These are phyloP conservation scores for Drosophila littoralis DNA, from an alignment of 1,140 invertebrate genomes.

Conservation along the genomic window DNA sequence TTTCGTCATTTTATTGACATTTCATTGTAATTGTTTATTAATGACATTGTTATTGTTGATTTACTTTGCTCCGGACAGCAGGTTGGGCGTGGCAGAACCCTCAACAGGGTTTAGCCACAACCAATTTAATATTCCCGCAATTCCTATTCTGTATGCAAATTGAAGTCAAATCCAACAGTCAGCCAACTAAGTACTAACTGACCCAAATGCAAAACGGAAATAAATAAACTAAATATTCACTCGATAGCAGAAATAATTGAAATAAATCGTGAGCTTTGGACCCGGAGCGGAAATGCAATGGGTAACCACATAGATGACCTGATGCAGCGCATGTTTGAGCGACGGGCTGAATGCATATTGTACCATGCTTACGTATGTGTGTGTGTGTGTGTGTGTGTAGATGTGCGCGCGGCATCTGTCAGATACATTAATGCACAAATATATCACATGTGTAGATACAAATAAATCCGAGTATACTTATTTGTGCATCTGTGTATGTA, in stretches of 20 bases:
- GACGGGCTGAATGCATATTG: not conserved
- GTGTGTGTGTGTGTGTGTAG: conserved; percentile 8
- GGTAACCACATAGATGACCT: conserved; percentile 30
- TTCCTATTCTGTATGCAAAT: not conserved
- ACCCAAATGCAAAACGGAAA: conserved; percentile 51
- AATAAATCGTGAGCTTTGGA: conserved; percentile 47
- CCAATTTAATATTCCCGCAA: not conserved
- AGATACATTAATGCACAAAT: conserved; percentile 16
- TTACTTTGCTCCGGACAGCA: conserved; percentile 42
- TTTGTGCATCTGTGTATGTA: conserved; percentile 4
- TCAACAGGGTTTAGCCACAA: not conserved
- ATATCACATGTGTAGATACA: conserved; percentile 18
- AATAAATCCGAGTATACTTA: conserved; percentile 7
- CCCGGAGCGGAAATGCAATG: conserved; percentile 57
- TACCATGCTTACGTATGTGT: conserved; percentile 1
- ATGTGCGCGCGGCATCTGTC: conserved; percentile 9
- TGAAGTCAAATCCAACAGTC: not conserved
- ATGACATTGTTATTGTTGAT: conserved; percentile 56
- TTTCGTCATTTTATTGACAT: too few species aligned
- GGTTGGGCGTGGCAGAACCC: too few species aligned
- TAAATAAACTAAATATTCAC: conserved; percentile 50
- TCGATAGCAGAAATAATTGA: conserved; percentile 39
- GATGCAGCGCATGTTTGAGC: not conserved
- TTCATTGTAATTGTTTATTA: conserved; percentile 6
- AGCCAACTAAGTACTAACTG: conserved; percentile 21